These are phyloP conservation scores for Apotomis turbidana DNA, from an alignment of 2,888 invertebrate genomes.

Conservation along the genomic window DNA sequence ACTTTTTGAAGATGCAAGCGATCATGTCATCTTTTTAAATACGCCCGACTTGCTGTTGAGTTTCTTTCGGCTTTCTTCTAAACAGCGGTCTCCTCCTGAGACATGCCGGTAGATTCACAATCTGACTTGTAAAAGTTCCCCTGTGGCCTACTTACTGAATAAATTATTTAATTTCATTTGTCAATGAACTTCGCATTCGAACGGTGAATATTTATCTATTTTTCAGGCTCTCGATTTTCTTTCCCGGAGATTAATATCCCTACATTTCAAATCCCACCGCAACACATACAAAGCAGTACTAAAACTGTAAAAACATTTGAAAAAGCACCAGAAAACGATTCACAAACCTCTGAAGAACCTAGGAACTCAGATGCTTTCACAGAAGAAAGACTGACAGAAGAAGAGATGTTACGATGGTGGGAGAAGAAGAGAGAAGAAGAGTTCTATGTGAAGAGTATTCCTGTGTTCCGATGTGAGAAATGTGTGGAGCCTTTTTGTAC, in stretches of 20 bases:
- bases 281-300: not conserved
- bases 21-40: too few relatives aligned
- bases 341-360: not conserved
- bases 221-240: not conserved
- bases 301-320: not conserved
- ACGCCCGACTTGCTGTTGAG: too few relatives aligned
- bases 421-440: constrained; percentile 4
- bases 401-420: constrained; percentile 9
- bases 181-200: too few relatives aligned
- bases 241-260: not conserved
- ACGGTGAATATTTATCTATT: not conserved
- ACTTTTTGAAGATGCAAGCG: too few relatives aligned
- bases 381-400: constrained; percentile 11
- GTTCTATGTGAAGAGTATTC: constrained; percentile 4
- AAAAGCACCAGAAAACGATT: not conserved
- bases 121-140: too few relatives aligned
- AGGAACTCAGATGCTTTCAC: not conserved
- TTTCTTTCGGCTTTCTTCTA: too few relatives aligned
- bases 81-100: too few relatives aligned
- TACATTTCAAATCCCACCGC: not conserved
- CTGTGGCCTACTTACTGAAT: too few relatives aligned
- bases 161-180: too few relatives aligned
- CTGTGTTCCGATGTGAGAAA: constrained; percentile 1
- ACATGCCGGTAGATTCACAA: too few relatives aligned
- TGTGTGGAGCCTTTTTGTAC: constrained; percentile 18